phyloP scores from a whole-genome alignment of 2,888 invertebrate species.

The Xanthostigma xanthostigma region DNA sequence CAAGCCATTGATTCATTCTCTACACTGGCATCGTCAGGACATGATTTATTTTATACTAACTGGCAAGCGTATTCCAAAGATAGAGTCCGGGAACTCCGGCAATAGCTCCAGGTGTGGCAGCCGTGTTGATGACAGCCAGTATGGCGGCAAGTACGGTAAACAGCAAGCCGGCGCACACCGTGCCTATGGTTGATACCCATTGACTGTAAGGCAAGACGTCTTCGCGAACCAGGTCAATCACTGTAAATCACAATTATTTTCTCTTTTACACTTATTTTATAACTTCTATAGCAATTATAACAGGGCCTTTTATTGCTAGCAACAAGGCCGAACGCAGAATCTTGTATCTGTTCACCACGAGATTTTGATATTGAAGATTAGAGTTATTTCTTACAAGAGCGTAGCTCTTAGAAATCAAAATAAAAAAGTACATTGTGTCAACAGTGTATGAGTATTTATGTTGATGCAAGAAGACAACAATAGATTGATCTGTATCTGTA shows the following conservation, averaged over 20 bases:
- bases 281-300: too few relatives aligned
- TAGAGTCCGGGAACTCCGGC: slow-evolving; percentile 55
- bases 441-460: too few relatives aligned
- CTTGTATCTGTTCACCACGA: too few relatives aligned
- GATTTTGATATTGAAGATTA: too few relatives aligned
- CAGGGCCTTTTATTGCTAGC: too few relatives aligned
- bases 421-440: too few relatives aligned
- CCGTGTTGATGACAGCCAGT: slow-evolving; percentile 66
- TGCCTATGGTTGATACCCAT: slow-evolving; percentile 61
- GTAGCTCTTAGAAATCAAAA: too few relatives aligned
- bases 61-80: slow-evolving; percentile 60
- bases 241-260: slow-evolving; percentile 28
- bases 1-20: slow-evolving; percentile 1
- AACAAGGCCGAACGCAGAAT: too few relatives aligned
- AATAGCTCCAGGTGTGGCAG: slow-evolving; percentile 54
- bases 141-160: slow-evolving; percentile 55
- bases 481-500: too few relatives aligned
- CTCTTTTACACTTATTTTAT: too few relatives aligned
- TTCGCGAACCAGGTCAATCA: slow-evolving; percentile 43
- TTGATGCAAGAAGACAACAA: too few relatives aligned
- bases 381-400: too few relatives aligned
- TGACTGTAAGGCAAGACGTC: slow-evolving; percentile 52
- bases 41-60: slow-evolving; percentile 33
- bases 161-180: slow-evolving; percentile 51
- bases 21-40: not conserved